A percentile compares a stretch with the other conserved stretches of the same genome.
Conservation (phyloP, 2,113 vertebrate species). For the Gasterosteus nipponicus region DNA sequence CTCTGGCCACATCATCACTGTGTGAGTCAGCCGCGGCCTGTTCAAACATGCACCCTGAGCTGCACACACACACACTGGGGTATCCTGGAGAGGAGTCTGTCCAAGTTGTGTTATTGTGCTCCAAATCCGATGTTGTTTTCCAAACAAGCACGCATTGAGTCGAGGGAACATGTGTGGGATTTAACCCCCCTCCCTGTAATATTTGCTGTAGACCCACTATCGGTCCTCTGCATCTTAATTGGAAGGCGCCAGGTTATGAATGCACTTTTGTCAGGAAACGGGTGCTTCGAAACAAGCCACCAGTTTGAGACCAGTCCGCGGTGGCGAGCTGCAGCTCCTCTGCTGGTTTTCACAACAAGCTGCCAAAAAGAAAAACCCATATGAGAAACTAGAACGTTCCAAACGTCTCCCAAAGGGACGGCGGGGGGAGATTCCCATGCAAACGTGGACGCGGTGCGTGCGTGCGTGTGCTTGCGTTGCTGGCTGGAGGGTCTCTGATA, state of each 20-base stretch:
- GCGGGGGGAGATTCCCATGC: slow-evolving; percentile 22
- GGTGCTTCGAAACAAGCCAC: slow-evolving; percentile 81
- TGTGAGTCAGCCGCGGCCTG: slow-evolving; percentile 80
- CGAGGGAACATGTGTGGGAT: slow-evolving; percentile 38
- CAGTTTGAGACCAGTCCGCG: slow-evolving; percentile 63
- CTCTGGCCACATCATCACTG: slow-evolving; percentile 77
- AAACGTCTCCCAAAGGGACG: slow-evolving; percentile 49
- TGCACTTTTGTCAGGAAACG: slow-evolving; percentile 85
- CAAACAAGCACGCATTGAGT: slow-evolving; percentile 43
- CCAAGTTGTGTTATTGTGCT: slow-evolving; percentile 22
- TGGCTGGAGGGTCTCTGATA: slow-evolving; percentile 77
- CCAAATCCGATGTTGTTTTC: slow-evolving; percentile 34
- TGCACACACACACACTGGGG: slow-evolving; percentile 49
- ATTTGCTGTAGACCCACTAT: slow-evolving; percentile 51
- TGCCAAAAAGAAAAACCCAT: slow-evolving; percentile 70
- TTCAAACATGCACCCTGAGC: slow-evolving; percentile 79
- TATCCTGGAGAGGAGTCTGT: slow-evolving; percentile 57
- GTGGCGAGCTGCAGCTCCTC: slow-evolving; percentile 51
- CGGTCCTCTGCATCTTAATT: slow-evolving; percentile 77
- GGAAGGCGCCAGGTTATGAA: slow-evolving; percentile 74
- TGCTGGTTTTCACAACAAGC: slow-evolving; percentile 72
- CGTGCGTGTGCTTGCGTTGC: slow-evolving; percentile 52
- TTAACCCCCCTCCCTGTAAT: slow-evolving; percentile 3
- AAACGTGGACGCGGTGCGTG: slow-evolving; percentile 18
- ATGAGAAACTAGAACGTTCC: background rate